Conservation (phyloP, 2,888 invertebrate genomes). For the Heliconius hortense region DNA sequence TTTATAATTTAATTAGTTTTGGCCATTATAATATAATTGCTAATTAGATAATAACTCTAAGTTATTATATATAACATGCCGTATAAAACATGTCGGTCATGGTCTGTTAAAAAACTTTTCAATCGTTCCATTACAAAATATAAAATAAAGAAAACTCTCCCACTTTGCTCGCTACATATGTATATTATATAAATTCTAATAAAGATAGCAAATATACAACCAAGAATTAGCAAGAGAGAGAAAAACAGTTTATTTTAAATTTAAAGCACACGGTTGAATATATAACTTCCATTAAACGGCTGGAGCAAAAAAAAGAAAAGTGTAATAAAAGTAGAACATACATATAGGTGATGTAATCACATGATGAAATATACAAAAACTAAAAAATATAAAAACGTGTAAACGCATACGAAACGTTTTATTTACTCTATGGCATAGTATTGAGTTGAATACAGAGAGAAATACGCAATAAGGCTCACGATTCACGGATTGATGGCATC, state of each 20-base stretch:
- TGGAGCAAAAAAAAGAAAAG: not conserved
- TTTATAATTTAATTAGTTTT: not conserved
- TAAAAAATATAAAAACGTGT: slow-evolving; percentile 8
- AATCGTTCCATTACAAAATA: not conserved
- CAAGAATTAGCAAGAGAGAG: not conserved
- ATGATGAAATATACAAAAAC: slow-evolving; percentile 8
- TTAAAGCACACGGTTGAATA: not conserved
- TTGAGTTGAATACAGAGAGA: slow-evolving; percentile 1
- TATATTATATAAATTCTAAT: not conserved
- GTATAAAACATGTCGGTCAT: too few species aligned
- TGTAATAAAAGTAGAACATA: not conserved
- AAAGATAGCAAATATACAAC: not conserved
- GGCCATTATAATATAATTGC: not conserved
- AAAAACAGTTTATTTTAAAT: not conserved
- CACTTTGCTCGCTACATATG: not conserved
- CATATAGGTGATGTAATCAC: not conserved
- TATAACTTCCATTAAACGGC: not conserved
- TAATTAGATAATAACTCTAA: not conserved
- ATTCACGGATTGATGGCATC: not conserved
- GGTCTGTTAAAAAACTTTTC: too few species aligned
- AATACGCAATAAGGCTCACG: slow-evolving; percentile 10
- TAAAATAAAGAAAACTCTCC: not conserved
- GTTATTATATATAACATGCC: too few species aligned
- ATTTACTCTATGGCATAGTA: not conserved
- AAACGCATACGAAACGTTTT: slow-evolving; percentile 4